These are phyloP conservation scores for Sinocyclocheilus anophthalmus DNA, from an alignment of 2,113 vertebrate species.

Conservation along the genomic window DNA sequence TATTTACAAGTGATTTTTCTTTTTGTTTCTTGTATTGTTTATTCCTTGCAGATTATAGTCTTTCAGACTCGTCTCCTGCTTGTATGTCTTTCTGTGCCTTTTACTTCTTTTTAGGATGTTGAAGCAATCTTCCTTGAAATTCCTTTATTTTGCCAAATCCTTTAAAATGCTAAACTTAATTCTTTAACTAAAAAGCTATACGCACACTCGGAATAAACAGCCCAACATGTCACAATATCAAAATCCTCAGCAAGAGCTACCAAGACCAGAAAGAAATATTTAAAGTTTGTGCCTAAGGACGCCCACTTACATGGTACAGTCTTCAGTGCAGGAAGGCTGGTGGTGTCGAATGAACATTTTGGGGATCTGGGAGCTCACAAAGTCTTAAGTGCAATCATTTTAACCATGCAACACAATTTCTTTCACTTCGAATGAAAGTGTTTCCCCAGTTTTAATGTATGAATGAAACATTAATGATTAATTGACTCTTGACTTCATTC, in stretches of 20 bases:
- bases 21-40: background rate
- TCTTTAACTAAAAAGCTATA: background rate
- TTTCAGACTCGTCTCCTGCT: slow-evolving; percentile 21
- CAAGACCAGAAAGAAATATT: background rate
- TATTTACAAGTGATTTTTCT: slow-evolving; percentile 37
- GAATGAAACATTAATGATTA: slow-evolving; percentile 19
- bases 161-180: background rate
- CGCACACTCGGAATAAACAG: background rate
- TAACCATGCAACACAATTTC: background rate
- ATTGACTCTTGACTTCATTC: slow-evolving; percentile 2
- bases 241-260: background rate
- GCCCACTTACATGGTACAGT: background rate
- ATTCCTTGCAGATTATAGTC: slow-evolving; percentile 16
- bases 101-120: background rate
- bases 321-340: background rate
- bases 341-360: background rate
- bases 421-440: background rate
- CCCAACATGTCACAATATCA: background rate
- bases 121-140: slow-evolving; percentile 15
- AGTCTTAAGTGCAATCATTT: slow-evolving; percentile 35
- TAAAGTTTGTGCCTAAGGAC: background rate
- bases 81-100: background rate
- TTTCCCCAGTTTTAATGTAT: background rate
- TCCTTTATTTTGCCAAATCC: slow-evolving; percentile 22
- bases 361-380: background rate